Percentiles rank a stretch among this genome's conserved stretches.
Evolutionary conservation across 2,797 vertebrate genomes (phyloP).

Genomic region (Denticeps clupeoides): DNA sequence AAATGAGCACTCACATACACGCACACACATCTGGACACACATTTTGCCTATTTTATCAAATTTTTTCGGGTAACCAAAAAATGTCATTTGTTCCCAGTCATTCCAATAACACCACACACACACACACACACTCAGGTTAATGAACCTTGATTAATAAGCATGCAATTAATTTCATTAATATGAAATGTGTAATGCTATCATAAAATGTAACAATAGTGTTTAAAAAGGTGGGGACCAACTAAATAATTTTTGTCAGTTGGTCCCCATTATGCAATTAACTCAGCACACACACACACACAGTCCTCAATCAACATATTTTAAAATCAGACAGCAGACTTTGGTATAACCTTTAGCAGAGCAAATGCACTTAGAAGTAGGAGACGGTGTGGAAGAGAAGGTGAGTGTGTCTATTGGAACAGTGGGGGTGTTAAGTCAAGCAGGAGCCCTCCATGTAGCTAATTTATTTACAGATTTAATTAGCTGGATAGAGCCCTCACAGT

Average conservation of each 20-base stretch:
- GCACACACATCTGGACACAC: neutral
- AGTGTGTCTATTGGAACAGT: constrained; percentile 46
- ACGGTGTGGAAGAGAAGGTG: constrained; percentile 43
- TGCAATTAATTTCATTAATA: too few relatives aligned
- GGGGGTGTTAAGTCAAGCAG: constrained; percentile 55
- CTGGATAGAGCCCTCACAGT: constrained; percentile 42
- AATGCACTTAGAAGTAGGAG: neutral
- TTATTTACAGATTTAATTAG: constrained; percentile 58
- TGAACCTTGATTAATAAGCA: neutral
- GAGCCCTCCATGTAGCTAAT: constrained; percentile 54
- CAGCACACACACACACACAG: neutral
- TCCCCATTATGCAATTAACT: too few relatives aligned
- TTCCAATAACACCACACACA: constrained; percentile 6
- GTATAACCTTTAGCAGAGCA: neutral
- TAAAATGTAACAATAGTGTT: too few relatives aligned
- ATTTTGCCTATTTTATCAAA: too few relatives aligned
- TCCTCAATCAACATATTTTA: constrained; percentile 2
- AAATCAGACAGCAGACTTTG: neutral
- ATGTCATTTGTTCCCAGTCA: too few relatives aligned
- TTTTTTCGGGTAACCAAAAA: too few relatives aligned
- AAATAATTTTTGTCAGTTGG: too few relatives aligned
- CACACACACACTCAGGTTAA: neutral
- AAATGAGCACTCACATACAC: constrained; percentile 9
- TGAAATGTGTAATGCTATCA: too few relatives aligned
- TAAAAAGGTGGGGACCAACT: too few relatives aligned